Percentiles rank a stretch among this genome's conserved stretches.
phyloP scores from a whole-genome alignment of 2,797 vertebrate genomes.

The Enteromius mattozi region DNA sequence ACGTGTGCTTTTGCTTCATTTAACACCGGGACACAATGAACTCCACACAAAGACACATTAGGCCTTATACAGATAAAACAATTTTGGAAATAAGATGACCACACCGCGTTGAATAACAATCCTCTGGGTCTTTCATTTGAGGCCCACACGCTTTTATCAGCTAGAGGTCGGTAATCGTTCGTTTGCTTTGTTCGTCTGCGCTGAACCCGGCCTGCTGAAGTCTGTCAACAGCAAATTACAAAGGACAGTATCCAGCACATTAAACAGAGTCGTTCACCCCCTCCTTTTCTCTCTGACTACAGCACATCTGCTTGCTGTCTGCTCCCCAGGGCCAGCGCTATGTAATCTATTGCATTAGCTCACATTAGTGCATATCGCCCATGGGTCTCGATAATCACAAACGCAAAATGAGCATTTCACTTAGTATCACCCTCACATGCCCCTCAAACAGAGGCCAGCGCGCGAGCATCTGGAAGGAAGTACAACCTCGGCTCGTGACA shows the following conservation, averaged over 20 bases:
- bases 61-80: not conserved
- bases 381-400: constrained; percentile 85
- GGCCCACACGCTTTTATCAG: not conserved
- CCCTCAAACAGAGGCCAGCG: constrained; percentile 65
- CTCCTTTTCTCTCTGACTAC: constrained; percentile 63
- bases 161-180: not conserved
- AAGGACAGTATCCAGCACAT: constrained; percentile 75
- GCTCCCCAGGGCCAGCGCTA: constrained; percentile 76
- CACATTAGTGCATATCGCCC: constrained; percentile 88
- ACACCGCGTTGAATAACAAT: not conserved
- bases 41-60: not conserved
- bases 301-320: constrained; percentile 81
- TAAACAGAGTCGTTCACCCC: constrained; percentile 69
- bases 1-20: not conserved
- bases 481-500: constrained; percentile 71
- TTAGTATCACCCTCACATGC: constrained; percentile 80
- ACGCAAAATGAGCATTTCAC: constrained; percentile 87
- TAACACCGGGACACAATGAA: not conserved
- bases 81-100: not conserved
- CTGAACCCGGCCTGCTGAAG: constrained; percentile 62
- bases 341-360: constrained; percentile 90
- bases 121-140: not conserved
- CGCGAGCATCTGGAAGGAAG: constrained; percentile 65
- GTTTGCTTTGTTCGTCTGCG: constrained; percentile 37
- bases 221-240: constrained; percentile 70